Conservation (phyloP, 2,797 vertebrate species). For the Thalassophryne amazonica region DNA sequence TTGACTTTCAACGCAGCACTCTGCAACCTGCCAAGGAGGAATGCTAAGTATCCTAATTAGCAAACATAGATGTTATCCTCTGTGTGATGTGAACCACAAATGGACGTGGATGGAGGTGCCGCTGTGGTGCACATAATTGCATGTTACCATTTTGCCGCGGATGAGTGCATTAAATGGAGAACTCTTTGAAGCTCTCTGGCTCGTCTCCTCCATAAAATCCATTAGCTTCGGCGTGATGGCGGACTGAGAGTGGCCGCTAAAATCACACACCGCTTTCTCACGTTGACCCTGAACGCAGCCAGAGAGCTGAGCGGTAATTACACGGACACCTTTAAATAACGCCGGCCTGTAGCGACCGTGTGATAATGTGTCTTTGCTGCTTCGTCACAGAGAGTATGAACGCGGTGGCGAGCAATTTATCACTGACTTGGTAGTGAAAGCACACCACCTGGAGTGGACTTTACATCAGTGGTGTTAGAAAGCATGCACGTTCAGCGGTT, state of each 20-base stretch:
- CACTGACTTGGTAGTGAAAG: conserved; percentile 33
- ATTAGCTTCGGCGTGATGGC: conserved; percentile 62
- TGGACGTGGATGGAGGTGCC: conserved; percentile 58
- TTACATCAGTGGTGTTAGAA: conserved; percentile 11
- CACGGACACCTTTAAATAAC: conserved; percentile 67
- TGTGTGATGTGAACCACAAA: conserved; percentile 54
- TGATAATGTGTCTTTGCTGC: conserved; percentile 47
- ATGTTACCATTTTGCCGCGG: conserved; percentile 48
- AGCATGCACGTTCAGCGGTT: no score
- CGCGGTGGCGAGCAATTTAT: conserved; percentile 36
- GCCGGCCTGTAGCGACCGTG: conserved; percentile 49
- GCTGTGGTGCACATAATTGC: conserved; percentile 62
- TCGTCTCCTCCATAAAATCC: conserved; percentile 66
- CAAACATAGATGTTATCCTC: conserved; percentile 58
- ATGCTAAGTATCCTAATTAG: conserved; percentile 70
- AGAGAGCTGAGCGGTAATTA: conserved; percentile 57
- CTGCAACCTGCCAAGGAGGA: conserved; percentile 59
- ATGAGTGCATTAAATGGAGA: conserved; percentile 61
- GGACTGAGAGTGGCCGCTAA: conserved; percentile 33
- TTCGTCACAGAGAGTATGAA: conserved; percentile 29
- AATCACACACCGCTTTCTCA: conserved; percentile 31
- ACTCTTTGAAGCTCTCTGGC: conserved; percentile 55
- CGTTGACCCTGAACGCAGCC: conserved; percentile 48
- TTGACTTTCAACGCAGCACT: conserved; percentile 52
- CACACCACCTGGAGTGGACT: conserved; percentile 16